Base-by-base conservation (phyloP, 2,888 invertebrate genomes). In the Heliconius aoede region DNA sequence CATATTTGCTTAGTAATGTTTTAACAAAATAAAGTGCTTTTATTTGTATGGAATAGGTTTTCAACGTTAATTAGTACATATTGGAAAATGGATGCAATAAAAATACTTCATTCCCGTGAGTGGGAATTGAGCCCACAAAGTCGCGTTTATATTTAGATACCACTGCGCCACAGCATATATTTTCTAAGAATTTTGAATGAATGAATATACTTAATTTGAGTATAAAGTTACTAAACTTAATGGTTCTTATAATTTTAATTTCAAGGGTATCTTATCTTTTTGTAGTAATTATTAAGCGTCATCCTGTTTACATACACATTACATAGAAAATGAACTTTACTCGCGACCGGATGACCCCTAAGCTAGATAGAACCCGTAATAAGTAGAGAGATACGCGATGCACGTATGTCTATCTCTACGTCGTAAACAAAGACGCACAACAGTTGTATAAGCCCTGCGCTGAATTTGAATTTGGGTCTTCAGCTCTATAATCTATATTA, bases 391-490 rank as follows among this genome's bases (percentile, higher is more conserved):
- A 36, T 58, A 58, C 4, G 24, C 13, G 24, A 24, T 4, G 13
- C 11, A 4, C 58, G 13, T 58, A 24, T 58, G n/a, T 55, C 4
- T 8, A 11, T 13, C 4, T 58, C 11, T 58, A 24, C 24, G 24
- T 58, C n/a, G 11, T 4, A 58, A 24, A 4, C 13, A 26, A 36
- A 36, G 9, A 36, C n/a, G 36, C 36, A 65, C 36, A 36, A 11
- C 36, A 65, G 64, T 36, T 8, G 15, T 13, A 65, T 26, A 7
- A 24, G 36, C 65, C 65, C 36, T 40, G 40, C 4, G 21, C n/a
- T 4, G 32, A 24, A 65, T 65, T 26, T 24, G 64, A 36, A 64
- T 64, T 64, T 64, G 13, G 32, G 64, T 64, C 64, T 32, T 64
- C 64, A n/a, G n/a, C n/a, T 13, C 4, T n/a, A 13, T 62, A 61